Evolutionary conservation across 1,140 invertebrate genomes (phyloP).

Genomic region (Diuraphis noxia): DNA sequence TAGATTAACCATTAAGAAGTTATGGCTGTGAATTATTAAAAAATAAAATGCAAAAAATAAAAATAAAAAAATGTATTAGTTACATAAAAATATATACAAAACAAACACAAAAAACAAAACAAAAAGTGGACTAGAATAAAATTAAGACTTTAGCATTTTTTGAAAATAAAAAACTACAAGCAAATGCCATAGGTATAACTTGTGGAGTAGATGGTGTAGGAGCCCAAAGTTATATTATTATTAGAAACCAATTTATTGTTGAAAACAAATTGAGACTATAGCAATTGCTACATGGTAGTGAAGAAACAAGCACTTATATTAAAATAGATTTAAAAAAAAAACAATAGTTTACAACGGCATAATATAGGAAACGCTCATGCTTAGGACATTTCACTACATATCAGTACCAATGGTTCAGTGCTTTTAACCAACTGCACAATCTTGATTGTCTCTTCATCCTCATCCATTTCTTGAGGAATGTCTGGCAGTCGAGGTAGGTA

Average conservation of each 20-base stretch:
- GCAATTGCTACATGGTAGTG: neutral
- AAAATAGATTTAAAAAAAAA: constrained; percentile 55
- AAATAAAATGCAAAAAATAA: constrained; percentile 49
- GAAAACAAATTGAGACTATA: neutral
- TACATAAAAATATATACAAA: neutral
- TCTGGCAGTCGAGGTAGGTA: constrained; percentile 90
- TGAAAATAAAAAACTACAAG: constrained; percentile 8
- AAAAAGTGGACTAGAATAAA: constrained; percentile 42
- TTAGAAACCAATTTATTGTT: neutral
- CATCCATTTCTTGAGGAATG: constrained; percentile 83
- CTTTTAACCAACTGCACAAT: constrained; percentile 96
- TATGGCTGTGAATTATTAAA: constrained; percentile 40
- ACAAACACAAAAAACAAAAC: constrained; percentile 49
- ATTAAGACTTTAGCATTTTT: neutral
- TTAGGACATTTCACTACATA: constrained; percentile 16
- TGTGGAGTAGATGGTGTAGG: neutral
- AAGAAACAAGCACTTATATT: constrained; percentile 45
- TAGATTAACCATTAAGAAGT: constrained; percentile 47
- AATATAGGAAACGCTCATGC: constrained; percentile 59
- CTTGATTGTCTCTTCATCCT: constrained; percentile 94
- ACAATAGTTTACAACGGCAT: constrained; percentile 60
- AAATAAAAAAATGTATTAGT: constrained; percentile 47
- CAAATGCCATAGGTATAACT: constrained; percentile 9
- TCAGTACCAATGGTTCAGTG: constrained; percentile 88
- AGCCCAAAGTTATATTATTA: neutral